A percentile compares a stretch with the other conserved stretches of the same genome.
Evolutionary conservation across 2,888 invertebrate genomes (phyloP).

Genomic region (Pegoplata infirma): DNA sequence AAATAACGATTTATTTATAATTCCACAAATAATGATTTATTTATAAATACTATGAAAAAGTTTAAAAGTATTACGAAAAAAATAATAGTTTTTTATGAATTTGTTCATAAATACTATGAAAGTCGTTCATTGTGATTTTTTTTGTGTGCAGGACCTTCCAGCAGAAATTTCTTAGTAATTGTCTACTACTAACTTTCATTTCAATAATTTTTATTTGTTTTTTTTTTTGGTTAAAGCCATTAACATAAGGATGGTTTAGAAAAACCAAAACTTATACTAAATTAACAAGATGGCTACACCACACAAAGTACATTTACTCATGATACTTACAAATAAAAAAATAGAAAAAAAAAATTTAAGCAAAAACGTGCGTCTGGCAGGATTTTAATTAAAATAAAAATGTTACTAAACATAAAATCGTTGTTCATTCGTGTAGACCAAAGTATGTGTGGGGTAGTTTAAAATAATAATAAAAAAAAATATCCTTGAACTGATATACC

Average conservation of each 20-base stretch:
- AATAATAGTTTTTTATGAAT: no score
- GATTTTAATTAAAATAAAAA: slow-evolving; percentile 53
- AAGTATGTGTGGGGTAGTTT: not conserved
- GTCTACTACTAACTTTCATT: not conserved
- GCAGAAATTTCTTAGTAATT: slow-evolving; percentile 26
- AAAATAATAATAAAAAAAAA: slow-evolving; percentile 12
- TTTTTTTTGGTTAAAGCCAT: slow-evolving; percentile 20
- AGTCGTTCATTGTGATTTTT: no score
- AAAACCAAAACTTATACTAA: slow-evolving; percentile 4
- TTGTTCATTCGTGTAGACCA: not conserved
- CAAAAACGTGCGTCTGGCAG: slow-evolving; percentile 40
- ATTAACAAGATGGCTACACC: slow-evolving; percentile 17
- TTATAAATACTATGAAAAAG: no score
- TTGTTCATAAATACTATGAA: no score
- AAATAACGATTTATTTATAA: no score
- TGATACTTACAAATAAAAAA: slow-evolving; percentile 11
- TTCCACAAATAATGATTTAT: no score
- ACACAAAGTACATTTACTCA: slow-evolving; percentile 3
- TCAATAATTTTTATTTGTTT: slow-evolving; percentile 31
- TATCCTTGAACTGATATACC: slow-evolving; percentile 40
- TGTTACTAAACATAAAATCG: slow-evolving; percentile 15
- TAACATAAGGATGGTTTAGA: slow-evolving; percentile 20
- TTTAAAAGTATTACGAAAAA: no score
- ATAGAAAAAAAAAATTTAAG: not conserved
- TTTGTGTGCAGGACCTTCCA: no score